Evolutionary conservation across 2,797 vertebrate genomes (phyloP), one percentile per base, ranked within the genome.

Genomic region (Urosaurus nigricauda): DNA sequence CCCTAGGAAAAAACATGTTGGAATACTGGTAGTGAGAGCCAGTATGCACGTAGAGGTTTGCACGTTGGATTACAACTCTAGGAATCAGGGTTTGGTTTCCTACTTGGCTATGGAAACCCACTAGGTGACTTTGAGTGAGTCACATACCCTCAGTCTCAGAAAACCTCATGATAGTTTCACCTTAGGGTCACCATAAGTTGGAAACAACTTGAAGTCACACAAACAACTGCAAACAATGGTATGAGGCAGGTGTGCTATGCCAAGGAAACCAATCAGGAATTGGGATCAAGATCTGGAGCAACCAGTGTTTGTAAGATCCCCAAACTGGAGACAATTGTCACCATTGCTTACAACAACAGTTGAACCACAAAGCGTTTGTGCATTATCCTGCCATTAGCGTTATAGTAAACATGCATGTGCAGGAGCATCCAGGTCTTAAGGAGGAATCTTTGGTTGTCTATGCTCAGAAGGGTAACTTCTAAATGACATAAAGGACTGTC

Each of bases 251-350:
- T 35, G 53, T 19, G 29, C 1, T 43, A 60, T 43, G 60, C 47
- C 83, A 91, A 83, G 88, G 60, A 21, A 47, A 85, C 58, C 29
- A 35, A 84, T 3, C 37, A n/a, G 80, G 79, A 43, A 65, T 60
- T 80, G 51, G 86, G 80, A 89, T 60, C 53, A 89, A 91, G 89
- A 47, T 32, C 11, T 37, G 47, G 8, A 56, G 56, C 11, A 8
- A 43, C 32, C 77, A 73, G 37, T 29, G 40, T 21, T n/a, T 32
- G 81, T 26, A 71, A 78, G 84, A 11, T 58, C n/a, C 35, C 12
- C 43, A 81, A 68, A 68, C 8, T 43, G 43, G 40, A 63, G 24
- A n/a, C 65, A 29, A 32, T 37, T 83, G 4, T 47, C 53, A n/a
- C 77, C 16, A 35, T 63, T 12, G 14, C 29, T 63, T 35, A 12